A percentile compares a stretch with the other conserved stretches of the same genome.
Evolutionary conservation across 2,888 invertebrate species (phyloP).

Genomic region (Nipponacmea schrenckii): DNA sequence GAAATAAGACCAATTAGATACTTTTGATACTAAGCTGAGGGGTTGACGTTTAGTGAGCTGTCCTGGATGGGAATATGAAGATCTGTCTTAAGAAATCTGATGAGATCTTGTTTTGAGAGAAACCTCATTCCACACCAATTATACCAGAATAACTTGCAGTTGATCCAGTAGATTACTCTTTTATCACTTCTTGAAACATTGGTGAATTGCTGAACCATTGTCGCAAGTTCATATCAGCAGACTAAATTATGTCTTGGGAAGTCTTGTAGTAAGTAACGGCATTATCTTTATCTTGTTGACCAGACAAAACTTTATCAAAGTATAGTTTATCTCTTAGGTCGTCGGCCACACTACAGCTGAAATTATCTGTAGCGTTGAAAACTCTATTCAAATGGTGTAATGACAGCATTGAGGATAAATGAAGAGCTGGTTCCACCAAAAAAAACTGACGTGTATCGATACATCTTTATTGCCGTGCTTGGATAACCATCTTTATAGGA

Average conservation of each 20-base stretch:
- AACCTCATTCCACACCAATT: neutral
- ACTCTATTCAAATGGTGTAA: neutral
- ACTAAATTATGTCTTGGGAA: neutral
- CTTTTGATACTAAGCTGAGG: neutral
- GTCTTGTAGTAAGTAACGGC: neutral
- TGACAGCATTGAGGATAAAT: neutral
- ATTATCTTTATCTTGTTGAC: neutral
- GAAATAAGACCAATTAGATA: neutral
- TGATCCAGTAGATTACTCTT: neutral
- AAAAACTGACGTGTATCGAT: neutral
- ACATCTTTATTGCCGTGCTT: neutral
- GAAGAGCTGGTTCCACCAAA: neutral
- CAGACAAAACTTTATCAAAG: neutral
- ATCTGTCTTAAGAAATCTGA: neutral
- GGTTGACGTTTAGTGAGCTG: neutral
- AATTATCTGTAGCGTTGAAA: neutral
- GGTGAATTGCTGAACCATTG: neutral
- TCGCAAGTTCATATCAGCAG: neutral
- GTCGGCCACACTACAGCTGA: neutral
- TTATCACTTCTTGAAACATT: neutral
- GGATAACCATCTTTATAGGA: neutral
- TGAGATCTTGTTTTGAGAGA: neutral
- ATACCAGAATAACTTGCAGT: neutral
- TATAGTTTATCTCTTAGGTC: neutral
- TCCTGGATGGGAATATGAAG: neutral